Percentiles rank a stretch among this genome's conserved stretches.
These are phyloP conservation scores for Ifrita kowaldi DNA, from an alignment of 2,113 vertebrate species.

Conservation along the genomic window DNA sequence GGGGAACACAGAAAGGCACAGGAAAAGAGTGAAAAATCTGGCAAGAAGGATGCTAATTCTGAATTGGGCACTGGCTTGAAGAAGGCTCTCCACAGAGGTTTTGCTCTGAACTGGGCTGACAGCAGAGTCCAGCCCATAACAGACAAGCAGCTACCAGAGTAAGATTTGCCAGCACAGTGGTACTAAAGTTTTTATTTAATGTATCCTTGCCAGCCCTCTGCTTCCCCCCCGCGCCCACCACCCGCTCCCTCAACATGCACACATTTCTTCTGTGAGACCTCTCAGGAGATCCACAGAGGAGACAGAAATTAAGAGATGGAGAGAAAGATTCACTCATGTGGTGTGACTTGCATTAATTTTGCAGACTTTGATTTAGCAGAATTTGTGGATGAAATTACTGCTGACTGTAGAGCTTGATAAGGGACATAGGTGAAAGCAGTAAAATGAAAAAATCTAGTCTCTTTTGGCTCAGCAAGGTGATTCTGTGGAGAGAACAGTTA, in stretches of 20 bases:
- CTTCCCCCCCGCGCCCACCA: accelerated
- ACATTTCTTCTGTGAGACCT: accelerated
- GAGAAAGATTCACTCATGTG: not conserved
- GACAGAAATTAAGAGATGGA: not conserved
- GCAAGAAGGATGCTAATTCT: not conserved
- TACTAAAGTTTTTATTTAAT: not conserved
- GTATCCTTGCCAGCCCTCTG: accelerated
- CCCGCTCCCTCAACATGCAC: accelerated
- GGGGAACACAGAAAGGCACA: not conserved
- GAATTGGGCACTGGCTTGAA: not conserved
- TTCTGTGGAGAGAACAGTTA: not conserved
- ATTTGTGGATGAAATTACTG: not conserved
- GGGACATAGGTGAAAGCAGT: not conserved
- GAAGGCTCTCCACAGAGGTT: not conserved
- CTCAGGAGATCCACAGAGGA: not conserved
- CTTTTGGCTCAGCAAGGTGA: not conserved
- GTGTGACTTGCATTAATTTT: not conserved
- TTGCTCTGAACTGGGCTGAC: not conserved
- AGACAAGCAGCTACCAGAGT: not conserved
- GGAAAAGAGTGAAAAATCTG: not conserved
- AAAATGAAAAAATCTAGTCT: not conserved
- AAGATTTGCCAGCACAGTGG: not conserved
- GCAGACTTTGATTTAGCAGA: not conserved
- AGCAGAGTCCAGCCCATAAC: not conserved
- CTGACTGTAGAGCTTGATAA: not conserved